phyloP scores from a whole-genome alignment of 2,888 invertebrate species.

The Quadroppia sp. region DNA sequence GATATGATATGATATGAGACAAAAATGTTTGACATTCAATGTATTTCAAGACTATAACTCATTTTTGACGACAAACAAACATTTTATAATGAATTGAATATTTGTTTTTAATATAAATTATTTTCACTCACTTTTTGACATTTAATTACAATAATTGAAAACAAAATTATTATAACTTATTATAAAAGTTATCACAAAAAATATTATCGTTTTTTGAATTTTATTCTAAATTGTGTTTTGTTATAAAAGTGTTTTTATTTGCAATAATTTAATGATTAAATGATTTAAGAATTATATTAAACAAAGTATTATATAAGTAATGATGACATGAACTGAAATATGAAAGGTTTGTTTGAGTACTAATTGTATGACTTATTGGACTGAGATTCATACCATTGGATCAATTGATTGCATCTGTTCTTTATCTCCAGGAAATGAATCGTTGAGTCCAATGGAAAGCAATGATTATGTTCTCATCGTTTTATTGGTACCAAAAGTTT shows the following conservation, averaged over 20 bases:
- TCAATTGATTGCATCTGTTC: slow-evolving; percentile 14
- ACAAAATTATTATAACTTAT: too few species aligned
- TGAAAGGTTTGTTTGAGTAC: too few species aligned
- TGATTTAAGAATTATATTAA: too few species aligned
- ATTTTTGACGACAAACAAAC: not conserved
- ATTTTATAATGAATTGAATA: not conserved
- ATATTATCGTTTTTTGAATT: too few species aligned
- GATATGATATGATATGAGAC: slow-evolving; percentile 1
- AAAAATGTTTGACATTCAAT: slow-evolving; percentile 5
- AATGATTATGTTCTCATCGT: slow-evolving; percentile 17
- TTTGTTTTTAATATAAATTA: not conserved
- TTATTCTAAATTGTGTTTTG: too few species aligned
- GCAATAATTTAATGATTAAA: too few species aligned
- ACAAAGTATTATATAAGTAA: too few species aligned
- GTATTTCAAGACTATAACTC: not conserved
- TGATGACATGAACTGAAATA: too few species aligned
- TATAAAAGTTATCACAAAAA: too few species aligned
- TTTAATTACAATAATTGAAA: not conserved
- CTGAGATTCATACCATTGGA: slow-evolving; percentile 14
- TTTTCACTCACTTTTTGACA: not conserved
- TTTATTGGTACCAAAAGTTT: not conserved
- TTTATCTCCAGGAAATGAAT: slow-evolving; percentile 26
- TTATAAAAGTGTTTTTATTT: too few species aligned
- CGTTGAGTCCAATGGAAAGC: slow-evolving; percentile 20
- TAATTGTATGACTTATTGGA: not conserved